Evolutionary conservation across 2,113 vertebrate genomes (phyloP).

Genomic region (Xiphophorus maculatus): DNA sequence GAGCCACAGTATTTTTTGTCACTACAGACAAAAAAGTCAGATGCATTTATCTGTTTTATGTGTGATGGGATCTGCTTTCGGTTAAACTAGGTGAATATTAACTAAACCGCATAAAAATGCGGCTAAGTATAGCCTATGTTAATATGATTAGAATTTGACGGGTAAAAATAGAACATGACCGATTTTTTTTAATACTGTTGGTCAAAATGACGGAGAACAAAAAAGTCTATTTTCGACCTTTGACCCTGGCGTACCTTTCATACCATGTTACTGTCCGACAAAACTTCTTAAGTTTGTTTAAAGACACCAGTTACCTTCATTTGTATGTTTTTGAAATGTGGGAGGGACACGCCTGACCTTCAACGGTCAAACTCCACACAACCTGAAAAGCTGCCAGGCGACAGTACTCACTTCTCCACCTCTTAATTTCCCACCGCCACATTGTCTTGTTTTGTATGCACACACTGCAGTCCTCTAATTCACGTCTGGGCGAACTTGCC

Average conservation of each 20-base stretch:
- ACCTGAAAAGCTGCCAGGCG: neutral
- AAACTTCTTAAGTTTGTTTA: neutral
- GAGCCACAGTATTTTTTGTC: too few relatives aligned
- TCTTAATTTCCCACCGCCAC: neutral
- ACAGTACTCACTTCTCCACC: neutral
- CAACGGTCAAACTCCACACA: neutral
- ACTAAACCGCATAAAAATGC: too few relatives aligned
- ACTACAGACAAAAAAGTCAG: too few relatives aligned
- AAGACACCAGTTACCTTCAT: neutral
- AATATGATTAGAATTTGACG: too few relatives aligned
- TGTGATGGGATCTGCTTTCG: too few relatives aligned
- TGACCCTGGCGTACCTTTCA: neutral
- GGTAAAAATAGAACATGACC: too few relatives aligned
- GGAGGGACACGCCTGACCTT: neutral
- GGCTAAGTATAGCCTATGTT: too few relatives aligned
- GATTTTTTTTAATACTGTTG: too few relatives aligned
- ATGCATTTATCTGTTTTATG: too few relatives aligned
- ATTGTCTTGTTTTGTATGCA: conserved; percentile 6
- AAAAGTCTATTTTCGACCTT: too few relatives aligned
- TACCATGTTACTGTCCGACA: neutral
- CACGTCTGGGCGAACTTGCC: conserved; percentile 10
- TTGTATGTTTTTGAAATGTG: neutral
- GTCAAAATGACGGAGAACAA: too few relatives aligned
- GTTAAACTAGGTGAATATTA: too few relatives aligned
- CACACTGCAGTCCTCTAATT: conserved; percentile 4